Evolutionary conservation across 1,140 invertebrate species (phyloP).

Genomic region (Homalodisca vitripennis): DNA sequence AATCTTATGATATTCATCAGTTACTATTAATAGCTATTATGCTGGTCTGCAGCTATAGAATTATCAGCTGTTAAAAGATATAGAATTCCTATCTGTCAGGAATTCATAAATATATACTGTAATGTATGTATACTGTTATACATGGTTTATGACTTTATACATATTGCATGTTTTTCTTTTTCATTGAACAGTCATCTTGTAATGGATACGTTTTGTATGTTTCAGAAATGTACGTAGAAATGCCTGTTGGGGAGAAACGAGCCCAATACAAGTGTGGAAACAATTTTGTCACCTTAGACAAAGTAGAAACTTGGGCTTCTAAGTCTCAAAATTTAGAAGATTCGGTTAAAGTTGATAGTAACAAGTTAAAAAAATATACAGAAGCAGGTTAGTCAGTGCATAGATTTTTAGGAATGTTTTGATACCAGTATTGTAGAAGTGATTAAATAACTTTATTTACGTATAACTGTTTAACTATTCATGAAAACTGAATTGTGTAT

Average conservation of each 20-base stretch:
- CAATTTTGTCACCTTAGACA: conserved; percentile 48
- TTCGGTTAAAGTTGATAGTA: neutral
- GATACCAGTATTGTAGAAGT: neutral
- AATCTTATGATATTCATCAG: too few relatives aligned
- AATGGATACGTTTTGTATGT: conserved; percentile 23
- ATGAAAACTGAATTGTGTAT: neutral
- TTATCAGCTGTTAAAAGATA: too few relatives aligned
- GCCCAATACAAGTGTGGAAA: conserved; percentile 52
- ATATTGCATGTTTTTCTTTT: too few relatives aligned
- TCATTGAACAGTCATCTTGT: too few relatives aligned
- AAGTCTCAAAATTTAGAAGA: neutral
- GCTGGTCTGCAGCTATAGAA: too few relatives aligned
- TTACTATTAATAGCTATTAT: too few relatives aligned
- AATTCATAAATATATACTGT: too few relatives aligned
- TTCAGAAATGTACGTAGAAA: conserved; percentile 54
- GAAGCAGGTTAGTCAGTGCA: neutral
- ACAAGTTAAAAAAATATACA: neutral
- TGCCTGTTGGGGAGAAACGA: conserved; percentile 56
- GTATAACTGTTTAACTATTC: neutral
- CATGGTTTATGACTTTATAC: too few relatives aligned
- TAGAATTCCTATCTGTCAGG: too few relatives aligned
- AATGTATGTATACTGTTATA: too few relatives aligned
- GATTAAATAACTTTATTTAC: neutral
- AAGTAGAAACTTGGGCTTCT: conserved; percentile 60
- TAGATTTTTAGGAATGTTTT: neutral